phyloP scores from a whole-genome alignment of 2,797 vertebrate species.

The Poecilia gillii region DNA sequence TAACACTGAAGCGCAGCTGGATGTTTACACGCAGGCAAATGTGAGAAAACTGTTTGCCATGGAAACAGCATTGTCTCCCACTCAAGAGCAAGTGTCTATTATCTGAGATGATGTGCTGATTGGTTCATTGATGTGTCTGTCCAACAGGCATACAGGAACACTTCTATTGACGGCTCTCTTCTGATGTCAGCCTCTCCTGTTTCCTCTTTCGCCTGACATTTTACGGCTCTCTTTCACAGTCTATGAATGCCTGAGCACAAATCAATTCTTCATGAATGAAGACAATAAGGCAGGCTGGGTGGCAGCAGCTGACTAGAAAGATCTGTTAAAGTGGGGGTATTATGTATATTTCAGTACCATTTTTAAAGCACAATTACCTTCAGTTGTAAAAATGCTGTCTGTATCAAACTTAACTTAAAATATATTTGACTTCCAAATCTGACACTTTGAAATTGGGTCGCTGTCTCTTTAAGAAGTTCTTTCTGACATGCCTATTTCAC shows the following conservation, averaged over 20 bases:
- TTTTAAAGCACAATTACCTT: too few relatives aligned
- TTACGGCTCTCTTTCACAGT: conserved; percentile 7
- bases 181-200: conserved; percentile 2
- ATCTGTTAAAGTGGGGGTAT: background rate
- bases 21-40: conserved; percentile 51
- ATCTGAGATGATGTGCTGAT: conserved; percentile 60
- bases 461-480: too few relatives aligned
- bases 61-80: conserved; percentile 73
- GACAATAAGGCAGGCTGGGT: background rate
- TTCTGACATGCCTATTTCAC: too few relatives aligned
- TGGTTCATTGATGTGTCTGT: conserved; percentile 56
- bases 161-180: conserved; percentile 16
- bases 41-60: conserved; percentile 69
- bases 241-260: background rate
- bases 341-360: too few relatives aligned
- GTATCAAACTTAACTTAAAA: too few relatives aligned
- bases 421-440: too few relatives aligned
- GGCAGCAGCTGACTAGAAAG: conserved; percentile 2
- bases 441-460: too few relatives aligned
- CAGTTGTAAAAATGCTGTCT: too few relatives aligned
- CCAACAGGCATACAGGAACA: conserved; percentile 39
- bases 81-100: conserved; percentile 63
- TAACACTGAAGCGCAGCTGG: conserved; percentile 62
- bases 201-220: conserved; percentile 23
- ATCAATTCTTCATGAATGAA: conserved; percentile 47